These are phyloP conservation scores for Noctua janthina DNA, from an alignment of 2,888 invertebrate genomes.

Conservation along the genomic window DNA sequence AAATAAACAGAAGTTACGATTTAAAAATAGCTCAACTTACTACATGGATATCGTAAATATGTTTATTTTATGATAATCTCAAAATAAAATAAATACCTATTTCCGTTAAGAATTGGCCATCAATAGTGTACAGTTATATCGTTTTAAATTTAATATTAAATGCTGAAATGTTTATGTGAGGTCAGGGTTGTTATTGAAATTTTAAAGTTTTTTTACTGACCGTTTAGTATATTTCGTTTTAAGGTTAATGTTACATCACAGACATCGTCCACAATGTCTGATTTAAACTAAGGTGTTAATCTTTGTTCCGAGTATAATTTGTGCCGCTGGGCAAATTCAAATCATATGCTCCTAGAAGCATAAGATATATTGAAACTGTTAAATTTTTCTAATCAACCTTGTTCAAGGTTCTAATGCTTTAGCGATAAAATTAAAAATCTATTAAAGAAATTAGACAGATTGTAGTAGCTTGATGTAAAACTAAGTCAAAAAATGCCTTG, in stretches of 20 bases:
- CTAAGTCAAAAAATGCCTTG: neutral
- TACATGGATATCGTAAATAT: neutral
- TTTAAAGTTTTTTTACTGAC: neutral
- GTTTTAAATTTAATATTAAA: slow-evolving; percentile 7
- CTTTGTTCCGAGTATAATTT: neutral
- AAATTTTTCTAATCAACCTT: too few species aligned
- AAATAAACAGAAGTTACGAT: neutral
- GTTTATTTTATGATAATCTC: slow-evolving; percentile 19
- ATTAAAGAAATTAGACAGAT: too few species aligned
- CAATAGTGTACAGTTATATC: slow-evolving; percentile 38
- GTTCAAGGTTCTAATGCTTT: too few species aligned
- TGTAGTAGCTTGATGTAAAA: neutral
- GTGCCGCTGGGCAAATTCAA: neutral
- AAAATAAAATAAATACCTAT: neutral
- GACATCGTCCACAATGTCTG: neutral
- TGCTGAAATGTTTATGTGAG: slow-evolving; percentile 11
- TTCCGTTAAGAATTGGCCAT: slow-evolving; percentile 26
- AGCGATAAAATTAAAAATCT: too few species aligned
- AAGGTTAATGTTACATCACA: neutral
- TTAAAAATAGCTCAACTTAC: slow-evolving; percentile 6
- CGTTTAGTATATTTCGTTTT: neutral
- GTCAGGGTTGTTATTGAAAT: slow-evolving; percentile 15
- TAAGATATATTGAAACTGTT: too few species aligned
- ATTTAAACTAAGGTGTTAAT: neutral
- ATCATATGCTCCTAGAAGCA: too few species aligned